Conservation (phyloP, 2,888 invertebrate species). For the Macaria liturata region DNA sequence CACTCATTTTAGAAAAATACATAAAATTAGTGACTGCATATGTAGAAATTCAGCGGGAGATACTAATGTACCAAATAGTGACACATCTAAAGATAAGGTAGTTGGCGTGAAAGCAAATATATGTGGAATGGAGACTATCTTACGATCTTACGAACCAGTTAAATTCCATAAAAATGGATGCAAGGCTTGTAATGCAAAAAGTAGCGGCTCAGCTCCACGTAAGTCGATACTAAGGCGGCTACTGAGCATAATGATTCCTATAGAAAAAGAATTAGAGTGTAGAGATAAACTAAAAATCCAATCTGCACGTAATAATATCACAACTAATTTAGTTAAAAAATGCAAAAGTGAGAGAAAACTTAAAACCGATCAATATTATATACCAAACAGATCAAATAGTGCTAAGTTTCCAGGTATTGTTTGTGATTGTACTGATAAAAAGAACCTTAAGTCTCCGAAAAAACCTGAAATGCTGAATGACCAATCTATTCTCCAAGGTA, state of each 20-base stretch:
- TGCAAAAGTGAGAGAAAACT: conserved; percentile 4
- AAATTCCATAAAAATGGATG: conserved; percentile 6
- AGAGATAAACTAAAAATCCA: background rate
- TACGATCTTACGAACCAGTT: background rate
- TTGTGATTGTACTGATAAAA: too few relatives aligned
- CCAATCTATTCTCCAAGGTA: too few relatives aligned
- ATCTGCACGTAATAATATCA: background rate
- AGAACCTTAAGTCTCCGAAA: too few relatives aligned
- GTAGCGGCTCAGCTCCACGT: too few relatives aligned
- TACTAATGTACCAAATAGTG: too few relatives aligned
- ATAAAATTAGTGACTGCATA: too few relatives aligned
- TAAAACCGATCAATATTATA: background rate
- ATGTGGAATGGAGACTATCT: conserved; percentile 2
- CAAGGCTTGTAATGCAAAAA: background rate
- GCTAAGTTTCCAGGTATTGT: background rate
- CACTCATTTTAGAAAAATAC: too few relatives aligned
- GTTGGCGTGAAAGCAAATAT: too few relatives aligned
- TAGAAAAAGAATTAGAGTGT: background rate
- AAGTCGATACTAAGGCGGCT: too few relatives aligned
- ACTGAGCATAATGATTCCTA: background rate
- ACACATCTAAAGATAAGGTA: too few relatives aligned
- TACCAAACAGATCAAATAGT: conserved; percentile 5
- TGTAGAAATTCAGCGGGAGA: too few relatives aligned
- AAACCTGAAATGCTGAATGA: too few relatives aligned
- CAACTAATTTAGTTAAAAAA: conserved; percentile 3